phyloP scores from a whole-genome alignment of 2,888 invertebrate genomes.

The Lepidonotus clava region DNA sequence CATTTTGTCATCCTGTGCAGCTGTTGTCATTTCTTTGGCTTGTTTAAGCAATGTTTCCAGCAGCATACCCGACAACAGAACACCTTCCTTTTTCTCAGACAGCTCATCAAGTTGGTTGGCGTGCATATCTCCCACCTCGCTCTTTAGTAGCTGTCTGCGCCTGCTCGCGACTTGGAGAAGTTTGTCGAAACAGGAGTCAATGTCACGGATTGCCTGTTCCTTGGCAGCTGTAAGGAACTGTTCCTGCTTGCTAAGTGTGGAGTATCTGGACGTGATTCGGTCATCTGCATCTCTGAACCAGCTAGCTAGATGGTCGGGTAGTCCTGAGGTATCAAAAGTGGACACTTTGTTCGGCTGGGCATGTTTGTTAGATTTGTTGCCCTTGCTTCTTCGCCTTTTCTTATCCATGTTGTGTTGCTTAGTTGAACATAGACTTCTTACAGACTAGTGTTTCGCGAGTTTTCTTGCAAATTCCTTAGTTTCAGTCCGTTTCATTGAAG shows the following conservation, averaged over 20 bases:
- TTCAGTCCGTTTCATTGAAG: no score
- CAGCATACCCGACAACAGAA: conserved; percentile 7
- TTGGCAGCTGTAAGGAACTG: neutral
- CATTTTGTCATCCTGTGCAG: neutral
- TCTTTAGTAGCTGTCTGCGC: conserved; percentile 20
- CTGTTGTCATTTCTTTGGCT: neutral
- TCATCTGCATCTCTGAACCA: conserved; percentile 30
- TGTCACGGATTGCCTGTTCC: neutral
- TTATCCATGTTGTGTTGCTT: no score
- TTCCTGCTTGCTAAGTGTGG: neutral
- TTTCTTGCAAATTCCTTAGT: no score
- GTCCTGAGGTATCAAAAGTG: conserved; percentile 21
- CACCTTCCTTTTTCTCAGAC: conserved; percentile 28
- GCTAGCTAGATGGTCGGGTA: neutral
- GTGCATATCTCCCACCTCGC: neutral
- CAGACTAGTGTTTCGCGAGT: no score
- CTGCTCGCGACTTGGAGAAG: neutral
- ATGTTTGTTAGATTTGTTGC: neutral
- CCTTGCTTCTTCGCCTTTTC: conserved; percentile 22
- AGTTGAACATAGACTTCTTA: no score
- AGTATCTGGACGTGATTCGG: neutral
- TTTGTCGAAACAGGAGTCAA: conserved; percentile 32
- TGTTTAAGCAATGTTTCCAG: conserved; percentile 22
- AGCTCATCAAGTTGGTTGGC: neutral
- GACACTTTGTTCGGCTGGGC: neutral